A percentile compares a stretch with the other conserved stretches of the same genome.
These are phyloP conservation scores for Cheumatopsyche charites DNA, from an alignment of 1,140 invertebrate genomes.

Conservation along the genomic window DNA sequence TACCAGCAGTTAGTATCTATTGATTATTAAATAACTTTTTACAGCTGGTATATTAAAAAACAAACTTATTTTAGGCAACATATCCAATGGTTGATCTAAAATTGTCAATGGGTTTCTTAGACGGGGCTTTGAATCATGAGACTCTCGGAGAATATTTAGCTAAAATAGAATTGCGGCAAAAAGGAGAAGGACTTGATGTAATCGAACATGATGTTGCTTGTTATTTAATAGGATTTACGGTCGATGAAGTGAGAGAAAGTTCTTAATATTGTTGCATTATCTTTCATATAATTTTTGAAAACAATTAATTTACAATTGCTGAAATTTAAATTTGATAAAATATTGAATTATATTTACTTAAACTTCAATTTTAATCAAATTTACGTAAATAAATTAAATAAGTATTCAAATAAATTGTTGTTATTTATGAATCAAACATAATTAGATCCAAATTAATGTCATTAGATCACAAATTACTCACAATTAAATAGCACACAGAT, in stretches of 20 bases:
- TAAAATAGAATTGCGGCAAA: conserved; percentile 27
- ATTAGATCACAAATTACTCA: too few species aligned
- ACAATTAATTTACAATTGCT: too few species aligned
- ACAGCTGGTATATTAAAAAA: not conserved
- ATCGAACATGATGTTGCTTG: conserved; percentile 40
- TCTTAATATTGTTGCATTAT: too few species aligned
- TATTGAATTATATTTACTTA: too few species aligned
- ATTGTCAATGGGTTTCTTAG: conserved; percentile 33
- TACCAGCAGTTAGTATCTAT: conserved; percentile 49
- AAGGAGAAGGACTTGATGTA: conserved; percentile 40
- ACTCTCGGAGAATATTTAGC: conserved; percentile 43
- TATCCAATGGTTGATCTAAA: conserved; percentile 37
- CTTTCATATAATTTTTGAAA: too few species aligned
- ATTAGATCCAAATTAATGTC: too few species aligned
- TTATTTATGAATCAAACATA: too few species aligned
- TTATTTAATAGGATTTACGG: conserved; percentile 34
- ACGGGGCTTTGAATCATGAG: conserved; percentile 41
- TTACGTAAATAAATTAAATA: too few species aligned
- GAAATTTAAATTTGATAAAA: too few species aligned
- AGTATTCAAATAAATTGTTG: too few species aligned
- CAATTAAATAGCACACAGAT: too few species aligned
- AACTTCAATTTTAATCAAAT: too few species aligned
- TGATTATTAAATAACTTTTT: not conserved
- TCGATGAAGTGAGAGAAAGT: conserved; percentile 42
- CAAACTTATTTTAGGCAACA: conserved; percentile 29